Percentiles rank a stretch among this genome's conserved stretches.
phyloP scores from a whole-genome alignment of 1,140 invertebrate species.

The Pygmarrhopalites habei region DNA sequence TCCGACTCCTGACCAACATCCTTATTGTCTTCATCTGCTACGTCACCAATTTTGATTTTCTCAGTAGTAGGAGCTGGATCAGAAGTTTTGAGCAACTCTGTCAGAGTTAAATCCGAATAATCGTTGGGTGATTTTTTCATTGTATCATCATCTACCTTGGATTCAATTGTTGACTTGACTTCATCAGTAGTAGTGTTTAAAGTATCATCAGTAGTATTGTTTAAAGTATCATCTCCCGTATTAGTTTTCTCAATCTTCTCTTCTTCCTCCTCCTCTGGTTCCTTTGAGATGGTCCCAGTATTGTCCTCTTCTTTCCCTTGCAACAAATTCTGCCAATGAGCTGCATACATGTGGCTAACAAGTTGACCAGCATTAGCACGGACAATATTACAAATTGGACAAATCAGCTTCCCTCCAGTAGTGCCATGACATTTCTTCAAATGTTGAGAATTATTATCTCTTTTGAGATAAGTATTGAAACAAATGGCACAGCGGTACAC shows the following conservation, averaged over 20 bases:
- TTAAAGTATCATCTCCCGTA: not conserved
- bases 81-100: not conserved
- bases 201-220: not conserved
- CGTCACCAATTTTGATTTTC: no score
- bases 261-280: not conserved
- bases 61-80: no score
- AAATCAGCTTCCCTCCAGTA: constrained; percentile 11
- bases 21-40: no score
- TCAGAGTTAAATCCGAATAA: not conserved
- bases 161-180: not conserved
- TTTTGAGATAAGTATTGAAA: constrained; percentile 34
- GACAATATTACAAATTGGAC: constrained; percentile 27
- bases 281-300: not conserved
- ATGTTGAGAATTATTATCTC: constrained; percentile 21
- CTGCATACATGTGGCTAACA: constrained; percentile 28
- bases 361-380: constrained; percentile 31
- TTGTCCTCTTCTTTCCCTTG: not conserved
- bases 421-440: constrained; percentile 24
- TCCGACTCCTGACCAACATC: no score
- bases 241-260: not conserved
- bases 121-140: not conserved
- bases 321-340: constrained; percentile 26
- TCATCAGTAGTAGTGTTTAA: not conserved
- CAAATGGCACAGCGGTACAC: constrained; percentile 33
- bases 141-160: not conserved